These are phyloP conservation scores for Drosophila suboccidentalis DNA, from an alignment of 2,888 invertebrate species.

Conservation along the genomic window DNA sequence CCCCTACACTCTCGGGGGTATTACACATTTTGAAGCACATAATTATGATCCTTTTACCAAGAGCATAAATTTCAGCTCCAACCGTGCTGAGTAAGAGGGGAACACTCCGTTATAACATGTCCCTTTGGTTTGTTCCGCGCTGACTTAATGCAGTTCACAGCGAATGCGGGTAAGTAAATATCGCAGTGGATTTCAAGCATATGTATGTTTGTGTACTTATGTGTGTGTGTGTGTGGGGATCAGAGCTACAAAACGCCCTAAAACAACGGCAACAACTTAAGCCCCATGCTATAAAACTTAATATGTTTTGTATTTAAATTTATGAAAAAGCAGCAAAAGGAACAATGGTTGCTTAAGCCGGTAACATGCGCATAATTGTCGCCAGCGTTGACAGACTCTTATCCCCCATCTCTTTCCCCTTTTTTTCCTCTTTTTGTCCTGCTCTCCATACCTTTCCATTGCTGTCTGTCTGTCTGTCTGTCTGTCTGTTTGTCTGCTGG, in stretches of 20 bases:
- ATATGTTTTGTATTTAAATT: slow-evolving; percentile 80
- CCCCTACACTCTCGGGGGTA: neutral
- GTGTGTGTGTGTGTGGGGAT: slow-evolving; percentile 5
- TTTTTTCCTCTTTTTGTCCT: neutral
- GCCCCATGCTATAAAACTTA: slow-evolving; percentile 75
- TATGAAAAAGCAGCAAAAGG: slow-evolving; percentile 67
- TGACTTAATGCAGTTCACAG: slow-evolving; percentile 55
- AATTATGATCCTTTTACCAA: slow-evolving; percentile 30
- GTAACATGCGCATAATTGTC: slow-evolving; percentile 79
- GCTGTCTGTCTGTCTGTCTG: neutral
- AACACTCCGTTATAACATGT: neutral
- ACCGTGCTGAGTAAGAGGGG: slow-evolving; percentile 5
- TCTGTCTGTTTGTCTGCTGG: slow-evolving; percentile 19
- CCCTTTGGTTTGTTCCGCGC: slow-evolving; percentile 1
- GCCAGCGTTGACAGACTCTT: slow-evolving; percentile 50
- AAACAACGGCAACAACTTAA: slow-evolving; percentile 56
- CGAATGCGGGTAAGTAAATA: slow-evolving; percentile 70
- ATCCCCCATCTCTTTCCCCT: neutral
- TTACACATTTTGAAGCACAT: slow-evolving; percentile 10
- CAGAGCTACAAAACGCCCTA: slow-evolving; percentile 32
- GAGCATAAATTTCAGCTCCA: slow-evolving; percentile 25
- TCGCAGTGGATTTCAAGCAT: slow-evolving; percentile 64
- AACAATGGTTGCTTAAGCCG: slow-evolving; percentile 79
- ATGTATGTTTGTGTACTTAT: neutral
- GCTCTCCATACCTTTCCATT: neutral